phyloP scores from a whole-genome alignment of 2,113 vertebrate species.

The Alligator sinensis region DNA sequence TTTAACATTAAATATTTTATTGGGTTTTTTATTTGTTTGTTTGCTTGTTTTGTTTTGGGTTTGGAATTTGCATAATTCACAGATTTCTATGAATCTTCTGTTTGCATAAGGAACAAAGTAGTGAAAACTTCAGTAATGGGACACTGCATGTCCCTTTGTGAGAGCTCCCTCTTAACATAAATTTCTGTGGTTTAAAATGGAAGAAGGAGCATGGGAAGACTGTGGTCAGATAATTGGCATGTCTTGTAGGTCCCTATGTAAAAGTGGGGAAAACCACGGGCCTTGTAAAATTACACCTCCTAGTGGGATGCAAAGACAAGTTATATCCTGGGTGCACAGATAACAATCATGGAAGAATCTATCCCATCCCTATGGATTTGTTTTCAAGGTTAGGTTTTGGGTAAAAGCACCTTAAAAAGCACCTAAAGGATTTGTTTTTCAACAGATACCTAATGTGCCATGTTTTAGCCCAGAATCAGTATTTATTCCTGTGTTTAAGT shows the following conservation, averaged over 20 bases:
- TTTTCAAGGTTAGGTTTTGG: conserved; percentile 23
- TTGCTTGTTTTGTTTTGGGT: neutral
- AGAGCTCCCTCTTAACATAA: neutral
- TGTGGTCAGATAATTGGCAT: neutral
- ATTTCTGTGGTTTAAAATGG: neutral
- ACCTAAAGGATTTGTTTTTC: conserved; percentile 26
- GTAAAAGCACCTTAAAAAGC: conserved; percentile 28
- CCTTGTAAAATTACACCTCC: neutral
- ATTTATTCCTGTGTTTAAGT: conserved; percentile 37
- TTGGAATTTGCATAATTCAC: neutral
- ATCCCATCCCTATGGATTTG: neutral
- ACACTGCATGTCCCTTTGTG: neutral
- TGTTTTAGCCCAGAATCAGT: neutral
- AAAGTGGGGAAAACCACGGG: neutral
- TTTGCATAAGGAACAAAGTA: neutral
- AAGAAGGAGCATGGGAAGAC: neutral
- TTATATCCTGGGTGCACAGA: neutral
- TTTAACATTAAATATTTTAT: neutral
- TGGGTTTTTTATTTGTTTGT: neutral
- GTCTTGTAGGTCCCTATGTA: neutral
- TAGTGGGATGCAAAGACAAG: neutral
- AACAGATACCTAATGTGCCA: neutral
- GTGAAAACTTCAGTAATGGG: neutral
- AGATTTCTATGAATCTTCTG: neutral
- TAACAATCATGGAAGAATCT: neutral